Evolutionary conservation across 1,140 invertebrate genomes (phyloP), one percentile per base, ranked within the genome.

Genomic region (Eciton burchellii): DNA sequence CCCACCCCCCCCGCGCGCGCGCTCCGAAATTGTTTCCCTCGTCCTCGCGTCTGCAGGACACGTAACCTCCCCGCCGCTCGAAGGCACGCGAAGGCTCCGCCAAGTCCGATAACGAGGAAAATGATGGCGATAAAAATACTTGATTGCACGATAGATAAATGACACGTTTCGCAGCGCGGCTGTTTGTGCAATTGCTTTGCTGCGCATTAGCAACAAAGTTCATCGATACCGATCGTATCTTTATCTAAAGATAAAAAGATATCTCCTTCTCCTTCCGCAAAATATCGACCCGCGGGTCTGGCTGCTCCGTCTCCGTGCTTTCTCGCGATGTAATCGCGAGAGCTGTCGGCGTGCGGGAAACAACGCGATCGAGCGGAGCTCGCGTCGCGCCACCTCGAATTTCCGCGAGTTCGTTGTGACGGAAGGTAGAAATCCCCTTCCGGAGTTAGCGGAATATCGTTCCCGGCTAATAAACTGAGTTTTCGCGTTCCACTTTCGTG

Each of bases 81-180:
- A 14, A 47, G n/a, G 19, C 45, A 54, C 45, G 29, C 73, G 73
- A 16, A 21, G 9, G 3, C 47, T 26, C 11, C 19, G 45, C 62
- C 14, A 19, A 16, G 4, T 14, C 43, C 49, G 41, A 68, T 45
- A 74, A 16, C 43, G 43, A 35, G 4, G 19, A 29, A 68, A 63
- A 79, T 79, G 74, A 79, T 68, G 56, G 29, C n/a, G 74, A 70
- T 70, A 79, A 79, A 79, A 79, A 79, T n/a, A n/a, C 12, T 79
- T 79, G 68, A 79, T 57, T 70, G 63, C 49, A 2, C 45, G 21
- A 11, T 29, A 49, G 29, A 68, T 79, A 45, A 54, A 56, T 70
- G 45, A 12, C 26, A 16, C 73, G 41, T 24, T 19, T 57, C 57
- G 21, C 56, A 11, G 26, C 16, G 41, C n/a, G n/a, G n/a, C 16